A percentile compares a stretch with the other conserved stretches of the same genome.
phyloP scores from a whole-genome alignment of 2,113 vertebrate species.

The Dicentrarchus labrax region DNA sequence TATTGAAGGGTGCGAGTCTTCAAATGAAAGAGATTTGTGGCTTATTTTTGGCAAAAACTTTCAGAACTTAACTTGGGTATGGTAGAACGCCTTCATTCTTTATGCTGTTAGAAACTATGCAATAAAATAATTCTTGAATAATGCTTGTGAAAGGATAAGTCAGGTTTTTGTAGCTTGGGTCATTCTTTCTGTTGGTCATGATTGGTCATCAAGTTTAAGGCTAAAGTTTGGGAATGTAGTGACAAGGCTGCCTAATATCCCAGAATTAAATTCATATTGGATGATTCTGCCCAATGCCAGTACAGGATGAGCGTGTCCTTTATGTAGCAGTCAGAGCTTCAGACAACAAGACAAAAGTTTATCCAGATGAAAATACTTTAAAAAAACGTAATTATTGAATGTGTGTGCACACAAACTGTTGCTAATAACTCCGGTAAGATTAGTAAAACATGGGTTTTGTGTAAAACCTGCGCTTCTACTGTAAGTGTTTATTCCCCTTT shows the following conservation, averaged over 20 bases:
- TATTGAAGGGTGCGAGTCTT: conserved; percentile 32
- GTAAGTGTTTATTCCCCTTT: background rate
- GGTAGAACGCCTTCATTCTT: background rate
- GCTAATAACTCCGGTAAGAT: background rate
- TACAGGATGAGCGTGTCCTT: no score
- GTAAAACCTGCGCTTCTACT: background rate
- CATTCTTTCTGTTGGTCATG: background rate
- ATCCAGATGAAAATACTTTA: background rate
- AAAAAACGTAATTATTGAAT: background rate
- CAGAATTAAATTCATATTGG: background rate
- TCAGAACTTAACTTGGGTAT: background rate
- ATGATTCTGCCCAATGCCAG: background rate
- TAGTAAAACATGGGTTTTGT: background rate
- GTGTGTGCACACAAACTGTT: no score
- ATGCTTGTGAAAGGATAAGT: background rate
- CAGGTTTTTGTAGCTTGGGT: background rate
- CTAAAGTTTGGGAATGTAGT: background rate
- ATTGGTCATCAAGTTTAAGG: background rate
- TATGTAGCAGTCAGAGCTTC: background rate
- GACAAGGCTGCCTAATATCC: background rate
- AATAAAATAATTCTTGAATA: background rate
- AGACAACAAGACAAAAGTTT: no score
- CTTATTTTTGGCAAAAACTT: conserved; percentile 24
- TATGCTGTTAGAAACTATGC: background rate
- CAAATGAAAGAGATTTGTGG: conserved; percentile 10